phyloP scores from a whole-genome alignment of 92 coral and sea anemone genomes.

The Muricea muricata region DNA sequence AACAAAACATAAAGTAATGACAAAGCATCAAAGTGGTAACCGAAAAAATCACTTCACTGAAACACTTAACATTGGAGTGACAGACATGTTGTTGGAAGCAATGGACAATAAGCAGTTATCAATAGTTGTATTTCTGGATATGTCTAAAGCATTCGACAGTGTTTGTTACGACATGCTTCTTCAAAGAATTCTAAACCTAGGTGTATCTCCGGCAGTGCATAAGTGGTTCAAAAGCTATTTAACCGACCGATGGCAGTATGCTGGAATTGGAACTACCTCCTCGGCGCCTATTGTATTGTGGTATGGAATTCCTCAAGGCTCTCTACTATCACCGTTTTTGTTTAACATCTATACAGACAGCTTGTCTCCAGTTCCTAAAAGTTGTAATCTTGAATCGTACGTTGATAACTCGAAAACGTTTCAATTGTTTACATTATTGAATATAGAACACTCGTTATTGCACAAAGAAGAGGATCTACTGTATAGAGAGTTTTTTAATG shows the following conservation, averaged over 20 bases:
- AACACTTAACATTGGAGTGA: conserved; percentile 14
- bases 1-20: not conserved
- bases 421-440: conserved; percentile 49
- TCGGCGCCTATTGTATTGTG: conserved; percentile 47
- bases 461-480: conserved; percentile 65
- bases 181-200: conserved; percentile 20
- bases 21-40: conserved; percentile 43
- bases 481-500: conserved; percentile 48
- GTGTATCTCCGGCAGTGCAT: conserved; percentile 31
- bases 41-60: conserved; percentile 36
- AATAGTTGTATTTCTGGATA: not conserved
- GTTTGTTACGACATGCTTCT: conserved; percentile 38
- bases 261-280: conserved; percentile 54
- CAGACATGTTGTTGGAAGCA: conserved; percentile 36
- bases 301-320: conserved; percentile 66
- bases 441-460: not conserved
- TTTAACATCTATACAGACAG: conserved; percentile 53
- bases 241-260: conserved; percentile 28
- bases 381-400: conserved; percentile 60
- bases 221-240: conserved; percentile 53
- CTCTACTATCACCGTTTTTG: conserved; percentile 63
- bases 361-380: conserved; percentile 18
- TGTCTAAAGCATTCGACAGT: conserved; percentile 6
- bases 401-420: conserved; percentile 67
- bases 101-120: conserved; percentile 43